These are phyloP conservation scores for Phocoena sinus DNA, from an alignment of 2,113 vertebrate species.

Conservation along the genomic window DNA sequence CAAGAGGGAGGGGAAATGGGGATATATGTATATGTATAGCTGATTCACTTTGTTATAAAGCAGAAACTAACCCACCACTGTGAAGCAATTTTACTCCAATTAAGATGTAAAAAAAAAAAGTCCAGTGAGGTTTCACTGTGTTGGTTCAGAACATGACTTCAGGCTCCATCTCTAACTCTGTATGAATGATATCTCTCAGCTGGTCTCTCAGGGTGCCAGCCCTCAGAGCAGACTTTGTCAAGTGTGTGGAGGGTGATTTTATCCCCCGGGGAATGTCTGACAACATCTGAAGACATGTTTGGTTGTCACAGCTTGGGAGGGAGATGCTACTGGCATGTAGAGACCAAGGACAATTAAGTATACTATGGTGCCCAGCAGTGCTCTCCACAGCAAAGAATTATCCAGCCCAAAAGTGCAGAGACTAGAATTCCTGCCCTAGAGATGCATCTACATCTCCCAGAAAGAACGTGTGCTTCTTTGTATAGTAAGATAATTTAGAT, in stretches of 20 bases:
- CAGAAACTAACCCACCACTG: no score
- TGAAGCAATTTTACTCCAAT: no score
- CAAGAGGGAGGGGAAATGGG: no score
- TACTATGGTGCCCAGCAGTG: neutral
- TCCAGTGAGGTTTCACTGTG: neutral
- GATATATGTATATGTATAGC: no score
- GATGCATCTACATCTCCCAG: neutral
- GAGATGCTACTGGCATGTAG: neutral
- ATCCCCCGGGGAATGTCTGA: neutral
- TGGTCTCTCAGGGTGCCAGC: neutral
- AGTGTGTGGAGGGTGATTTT: neutral
- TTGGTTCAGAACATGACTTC: neutral
- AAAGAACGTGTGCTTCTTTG: neutral
- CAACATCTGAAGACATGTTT: neutral
- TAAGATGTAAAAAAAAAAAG: neutral
- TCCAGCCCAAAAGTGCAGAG: fast-evolving
- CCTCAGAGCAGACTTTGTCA: neutral
- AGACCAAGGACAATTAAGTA: neutral
- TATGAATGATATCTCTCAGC: neutral
- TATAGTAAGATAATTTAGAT: neutral
- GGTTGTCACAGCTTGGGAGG: neutral
- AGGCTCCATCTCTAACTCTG: neutral
- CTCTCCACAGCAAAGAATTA: neutral
- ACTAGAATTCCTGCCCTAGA: neutral
- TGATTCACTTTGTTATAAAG: no score